Conservation (phyloP, 1,140 invertebrate species). For the Palaemon carinicauda region DNA sequence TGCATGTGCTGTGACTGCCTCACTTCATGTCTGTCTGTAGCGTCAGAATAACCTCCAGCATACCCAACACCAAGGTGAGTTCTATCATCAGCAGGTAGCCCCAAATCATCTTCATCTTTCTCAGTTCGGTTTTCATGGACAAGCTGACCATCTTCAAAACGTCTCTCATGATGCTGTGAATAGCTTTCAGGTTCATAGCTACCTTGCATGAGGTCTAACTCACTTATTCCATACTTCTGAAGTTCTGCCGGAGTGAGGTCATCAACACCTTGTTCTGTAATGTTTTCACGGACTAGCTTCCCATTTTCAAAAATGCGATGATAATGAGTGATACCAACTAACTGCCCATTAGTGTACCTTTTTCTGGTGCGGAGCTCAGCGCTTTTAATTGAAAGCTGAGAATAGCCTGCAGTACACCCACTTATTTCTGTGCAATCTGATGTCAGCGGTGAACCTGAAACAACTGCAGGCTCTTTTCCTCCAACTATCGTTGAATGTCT, state of each 20-base stretch:
- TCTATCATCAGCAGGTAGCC: no score
- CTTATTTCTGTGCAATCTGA: not conserved
- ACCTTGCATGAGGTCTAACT: slow-evolving; percentile 18
- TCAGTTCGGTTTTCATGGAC: slow-evolving; percentile 35
- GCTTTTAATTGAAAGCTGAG: not conserved
- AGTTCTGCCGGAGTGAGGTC: not conserved
- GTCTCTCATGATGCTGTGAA: slow-evolving; percentile 41
- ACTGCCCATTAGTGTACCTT: slow-evolving; percentile 25
- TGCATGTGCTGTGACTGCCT: slow-evolving; percentile 14
- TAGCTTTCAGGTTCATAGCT: slow-evolving; percentile 24
- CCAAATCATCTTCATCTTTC: slow-evolving; percentile 27
- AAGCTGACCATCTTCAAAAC: slow-evolving; percentile 22
- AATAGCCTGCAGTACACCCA: not conserved
- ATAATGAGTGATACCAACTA: slow-evolving; percentile 26
- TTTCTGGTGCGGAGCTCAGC: slow-evolving; percentile 7
- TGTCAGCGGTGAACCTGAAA: not conserved
- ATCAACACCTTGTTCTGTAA: slow-evolving; percentile 22
- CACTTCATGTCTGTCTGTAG: not conserved
- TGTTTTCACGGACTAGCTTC: slow-evolving; percentile 20
- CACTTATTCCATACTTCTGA: not conserved
- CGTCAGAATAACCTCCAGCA: not conserved
- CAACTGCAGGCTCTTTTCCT: not conserved
- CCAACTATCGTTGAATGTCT: not conserved
- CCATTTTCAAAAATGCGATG: slow-evolving; percentile 31
- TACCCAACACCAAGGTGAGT: not conserved